Percentiles rank a stretch among this genome's conserved stretches.
Conservation (phyloP, 2,113 vertebrate genomes). For the Centropus bengalensis region DNA sequence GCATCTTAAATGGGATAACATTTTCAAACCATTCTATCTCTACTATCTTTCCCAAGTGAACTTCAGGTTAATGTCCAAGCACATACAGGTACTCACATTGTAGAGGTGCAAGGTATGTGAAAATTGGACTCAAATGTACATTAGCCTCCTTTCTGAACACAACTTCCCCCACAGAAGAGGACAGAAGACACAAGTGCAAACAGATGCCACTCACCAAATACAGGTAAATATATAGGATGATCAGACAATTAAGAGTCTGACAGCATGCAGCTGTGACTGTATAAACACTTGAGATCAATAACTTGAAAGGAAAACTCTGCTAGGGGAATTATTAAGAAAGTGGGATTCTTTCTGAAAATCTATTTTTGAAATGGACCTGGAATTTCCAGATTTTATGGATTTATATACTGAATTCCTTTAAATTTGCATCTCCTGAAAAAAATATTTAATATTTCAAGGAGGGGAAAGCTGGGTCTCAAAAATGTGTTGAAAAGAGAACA, state of each 20-base stretch:
- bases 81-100: neutral
- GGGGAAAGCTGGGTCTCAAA: neutral
- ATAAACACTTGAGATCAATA: neutral
- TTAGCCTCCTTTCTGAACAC: neutral
- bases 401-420: neutral
- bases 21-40: neutral
- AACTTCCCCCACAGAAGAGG: neutral
- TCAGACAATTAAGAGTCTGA: neutral
- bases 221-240: neutral
- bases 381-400: neutral
- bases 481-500: neutral
- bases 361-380: neutral
- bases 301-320: neutral
- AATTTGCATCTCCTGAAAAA: neutral
- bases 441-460: neutral
- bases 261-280: neutral
- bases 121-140: neutral
- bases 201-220: neutral
- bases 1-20: fast-evolving
- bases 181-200: neutral
- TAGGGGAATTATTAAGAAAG: neutral
- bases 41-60: neutral
- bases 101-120: neutral
- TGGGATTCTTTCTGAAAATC: neutral
- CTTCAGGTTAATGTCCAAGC: neutral